Percentiles rank a stretch among this genome's conserved stretches.
Conservation (phyloP, 2,888 invertebrate genomes). For the Hypomecis atomaria region DNA sequence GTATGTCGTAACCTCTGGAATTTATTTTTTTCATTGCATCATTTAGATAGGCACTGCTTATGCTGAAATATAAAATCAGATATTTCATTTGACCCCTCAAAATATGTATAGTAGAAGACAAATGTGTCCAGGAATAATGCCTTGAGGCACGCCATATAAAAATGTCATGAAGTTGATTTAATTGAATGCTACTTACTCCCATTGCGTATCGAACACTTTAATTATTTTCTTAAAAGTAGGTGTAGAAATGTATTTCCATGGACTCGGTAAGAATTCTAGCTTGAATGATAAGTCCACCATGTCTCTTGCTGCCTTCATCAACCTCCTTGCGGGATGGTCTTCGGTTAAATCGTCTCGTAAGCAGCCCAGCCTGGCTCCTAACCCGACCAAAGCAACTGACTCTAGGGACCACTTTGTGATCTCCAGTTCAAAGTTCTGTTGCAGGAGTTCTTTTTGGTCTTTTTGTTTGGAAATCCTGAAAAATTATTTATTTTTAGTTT, state of each 20-base stretch:
- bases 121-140: background rate
- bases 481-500: slow-evolving; percentile 17
- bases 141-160: background rate
- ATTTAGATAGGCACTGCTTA: slow-evolving; percentile 65
- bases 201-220: slow-evolving; percentile 65
- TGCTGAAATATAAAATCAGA: slow-evolving; percentile 50
- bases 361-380: slow-evolving; percentile 71
- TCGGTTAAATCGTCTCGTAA: slow-evolving; percentile 57
- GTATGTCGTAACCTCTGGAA: slow-evolving; percentile 61
- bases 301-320: slow-evolving; percentile 64
- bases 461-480: slow-evolving; percentile 64
- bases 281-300: slow-evolving; percentile 59
- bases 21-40: slow-evolving; percentile 61
- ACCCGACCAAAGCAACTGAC: slow-evolving; percentile 71
- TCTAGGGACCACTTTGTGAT: slow-evolving; percentile 87
- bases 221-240: slow-evolving; percentile 65
- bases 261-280: slow-evolving; percentile 63
- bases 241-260: slow-evolving; percentile 65
- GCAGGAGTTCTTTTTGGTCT: slow-evolving; percentile 58
- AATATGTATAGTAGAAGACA: background rate
- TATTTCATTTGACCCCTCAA: no score
- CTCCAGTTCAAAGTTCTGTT: slow-evolving; percentile 78
- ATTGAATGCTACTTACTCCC: slow-evolving; percentile 64
- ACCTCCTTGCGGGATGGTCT: slow-evolving; percentile 61
- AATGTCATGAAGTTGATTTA: background rate